phyloP scores from a whole-genome alignment of 1,140 invertebrate species.

The Trypoxylus dichotomus region DNA sequence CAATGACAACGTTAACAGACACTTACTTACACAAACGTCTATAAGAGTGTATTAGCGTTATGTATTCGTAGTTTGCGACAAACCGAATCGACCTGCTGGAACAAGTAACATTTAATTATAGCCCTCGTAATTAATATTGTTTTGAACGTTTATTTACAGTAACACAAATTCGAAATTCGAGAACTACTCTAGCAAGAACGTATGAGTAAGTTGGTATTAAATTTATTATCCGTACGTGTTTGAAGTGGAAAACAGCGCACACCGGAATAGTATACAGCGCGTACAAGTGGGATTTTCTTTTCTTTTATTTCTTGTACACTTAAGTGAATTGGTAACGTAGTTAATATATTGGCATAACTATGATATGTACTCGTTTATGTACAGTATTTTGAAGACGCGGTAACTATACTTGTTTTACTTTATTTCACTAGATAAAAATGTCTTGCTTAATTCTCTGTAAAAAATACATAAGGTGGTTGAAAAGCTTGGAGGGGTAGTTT shows the following conservation, averaged over 20 bases:
- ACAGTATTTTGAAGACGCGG: too few relatives aligned
- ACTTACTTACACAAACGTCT: not conserved
- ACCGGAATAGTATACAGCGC: not conserved
- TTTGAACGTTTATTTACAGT: constrained; percentile 19
- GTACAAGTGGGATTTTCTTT: not conserved
- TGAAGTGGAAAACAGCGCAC: constrained; percentile 4
- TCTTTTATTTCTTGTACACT: not conserved
- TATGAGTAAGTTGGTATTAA: constrained; percentile 18
- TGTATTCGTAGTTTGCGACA: not conserved
- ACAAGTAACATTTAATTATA: constrained; percentile 17
- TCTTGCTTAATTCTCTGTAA: too few relatives aligned
- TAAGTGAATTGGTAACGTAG: not conserved
- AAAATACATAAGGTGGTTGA: too few relatives aligned
- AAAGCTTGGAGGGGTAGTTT: too few relatives aligned
- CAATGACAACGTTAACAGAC: too few relatives aligned
- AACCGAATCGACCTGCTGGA: not conserved
- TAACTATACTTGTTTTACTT: too few relatives aligned
- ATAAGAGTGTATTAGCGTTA: not conserved
- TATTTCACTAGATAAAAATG: too few relatives aligned
- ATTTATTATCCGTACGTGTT: constrained; percentile 23
- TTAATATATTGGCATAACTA: not conserved
- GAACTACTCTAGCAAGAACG: constrained; percentile 13
- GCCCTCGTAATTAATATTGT: not conserved
- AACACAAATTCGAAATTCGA: constrained; percentile 12
- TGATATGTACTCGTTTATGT: not conserved